A percentile compares a stretch with the other conserved stretches of the same genome.
Conservation (phyloP, 2,797 vertebrate species). For the Falco novaeseelandiae region DNA sequence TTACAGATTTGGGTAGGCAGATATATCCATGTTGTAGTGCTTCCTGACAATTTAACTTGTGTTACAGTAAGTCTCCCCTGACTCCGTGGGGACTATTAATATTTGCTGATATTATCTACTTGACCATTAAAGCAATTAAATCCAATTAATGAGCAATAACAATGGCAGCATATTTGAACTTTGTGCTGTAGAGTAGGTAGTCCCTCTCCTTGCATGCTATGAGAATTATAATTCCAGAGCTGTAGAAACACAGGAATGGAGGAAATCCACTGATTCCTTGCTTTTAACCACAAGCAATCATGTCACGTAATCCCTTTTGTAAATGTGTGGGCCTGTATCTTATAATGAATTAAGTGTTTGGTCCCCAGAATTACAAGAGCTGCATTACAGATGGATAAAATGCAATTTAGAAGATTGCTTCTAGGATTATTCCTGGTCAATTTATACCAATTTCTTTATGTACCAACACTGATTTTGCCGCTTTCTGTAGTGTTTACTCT, state of each 20-base stretch:
- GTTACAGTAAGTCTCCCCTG: not conserved
- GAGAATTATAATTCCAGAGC: not conserved
- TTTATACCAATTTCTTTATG: not conserved
- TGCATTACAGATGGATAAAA: not conserved
- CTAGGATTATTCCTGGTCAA: not conserved
- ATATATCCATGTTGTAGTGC: not conserved
- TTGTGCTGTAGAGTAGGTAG: not conserved
- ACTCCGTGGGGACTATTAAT: not conserved
- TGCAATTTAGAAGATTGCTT: not conserved
- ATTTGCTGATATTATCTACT: constrained; percentile 6
- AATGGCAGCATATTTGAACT: not conserved
- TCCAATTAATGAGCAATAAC: constrained; percentile 11
- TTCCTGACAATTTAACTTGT: not conserved
- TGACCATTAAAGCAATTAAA: not conserved
- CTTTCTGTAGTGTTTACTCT: not conserved
- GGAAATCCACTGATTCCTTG: not conserved
- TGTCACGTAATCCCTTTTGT: not conserved
- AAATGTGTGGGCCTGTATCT: not conserved
- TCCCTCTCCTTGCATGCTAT: not conserved
- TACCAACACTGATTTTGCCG: not conserved
- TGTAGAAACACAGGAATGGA: not conserved
- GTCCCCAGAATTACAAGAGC: not conserved
- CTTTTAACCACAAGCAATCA: not conserved
- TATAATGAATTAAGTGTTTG: not conserved
- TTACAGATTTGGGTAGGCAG: not conserved